Evolutionary conservation across 2,888 invertebrate genomes (phyloP), one percentile per base, ranked within the genome.

Genomic region (Drosophila stalkeri): DNA sequence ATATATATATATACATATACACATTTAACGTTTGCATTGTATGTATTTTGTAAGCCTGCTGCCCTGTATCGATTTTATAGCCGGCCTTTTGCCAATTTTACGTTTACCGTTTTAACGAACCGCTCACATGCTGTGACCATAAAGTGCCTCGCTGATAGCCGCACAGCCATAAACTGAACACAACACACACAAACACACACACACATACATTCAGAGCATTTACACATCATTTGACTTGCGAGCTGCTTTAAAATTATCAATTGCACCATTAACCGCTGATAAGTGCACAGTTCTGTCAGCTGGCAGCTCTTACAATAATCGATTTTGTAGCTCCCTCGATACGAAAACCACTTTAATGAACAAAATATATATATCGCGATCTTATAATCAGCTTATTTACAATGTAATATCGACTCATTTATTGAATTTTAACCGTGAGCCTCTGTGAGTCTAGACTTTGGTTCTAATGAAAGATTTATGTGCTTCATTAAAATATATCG

Each of bases 151-250:
- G 52, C 84, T 80, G 84, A 61, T 76, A 79, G 63, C 72, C 66
- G 43, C 65, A 63, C 67, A 61, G n/a, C 27, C 69, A 79, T 79
- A 79, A 79, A 76, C 69, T 62, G 52, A 61, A 49, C 57, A 47
- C 46, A 7, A 54, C 55, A 55, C 41, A 8, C 71, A 39, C 49
- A 49, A 35, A 61, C 20, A 54, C 55, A 31, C 41, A 37, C 23
- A 9, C 18, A 46, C 43, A 52, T 20, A n/a, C 49, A 44, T 46
- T 20, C 54, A 73, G 41, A 2, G 62, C 67, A 78, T 81, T 81
- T 75, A 79, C 88, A 86, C 86, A 79, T 86, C 80, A 88, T 86
- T 83, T 88, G 72, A 75, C 57, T 76, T 72, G 78, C 83, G 80
- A 70, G 71, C 49, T 51, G 71, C 51, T 78, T 63, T 68, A 75